These are phyloP conservation scores for Recurvirostra avosetta DNA, from an alignment of 2,113 vertebrate genomes.

Conservation along the genomic window DNA sequence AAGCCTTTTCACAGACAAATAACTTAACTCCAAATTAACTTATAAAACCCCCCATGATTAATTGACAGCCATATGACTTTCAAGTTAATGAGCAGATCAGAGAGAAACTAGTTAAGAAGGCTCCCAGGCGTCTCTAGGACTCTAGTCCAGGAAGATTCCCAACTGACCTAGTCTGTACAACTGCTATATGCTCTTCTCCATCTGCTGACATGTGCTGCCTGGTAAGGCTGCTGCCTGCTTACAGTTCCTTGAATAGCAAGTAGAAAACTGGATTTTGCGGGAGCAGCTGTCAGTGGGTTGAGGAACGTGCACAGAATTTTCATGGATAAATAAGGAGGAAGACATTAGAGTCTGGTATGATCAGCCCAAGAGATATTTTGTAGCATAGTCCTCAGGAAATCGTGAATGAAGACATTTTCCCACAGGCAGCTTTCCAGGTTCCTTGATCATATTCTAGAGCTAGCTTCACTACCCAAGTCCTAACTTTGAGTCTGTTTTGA, in stretches of 20 bases:
- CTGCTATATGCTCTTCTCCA: neutral
- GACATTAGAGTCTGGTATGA: neutral
- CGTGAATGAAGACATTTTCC: constrained; percentile 9
- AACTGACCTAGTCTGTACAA: neutral
- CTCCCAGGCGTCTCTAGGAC: neutral
- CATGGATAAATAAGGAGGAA: constrained; percentile 2
- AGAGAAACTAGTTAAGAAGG: neutral
- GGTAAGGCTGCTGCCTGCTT: neutral
- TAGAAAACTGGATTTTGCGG: constrained; percentile 17
- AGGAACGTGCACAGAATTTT: neutral
- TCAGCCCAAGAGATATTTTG: neutral
- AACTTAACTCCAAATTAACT: neutral
- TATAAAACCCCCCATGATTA: neutral
- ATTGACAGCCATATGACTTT: constrained; percentile 1
- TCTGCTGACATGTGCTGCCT: neutral
- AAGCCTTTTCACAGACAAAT: constrained; percentile 5
- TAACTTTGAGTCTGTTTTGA: neutral
- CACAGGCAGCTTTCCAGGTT: neutral
- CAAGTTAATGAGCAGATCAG: constrained; percentile 10
- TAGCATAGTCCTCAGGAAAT: constrained; percentile 2
- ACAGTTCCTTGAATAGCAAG: neutral
- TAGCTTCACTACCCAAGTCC: neutral
- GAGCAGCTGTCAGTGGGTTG: constrained; percentile 22
- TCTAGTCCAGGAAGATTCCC: neutral
- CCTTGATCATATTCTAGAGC: neutral